These are phyloP conservation scores for Trissolcus basalis DNA, from an alignment of 1,140 invertebrate genomes.

Conservation along the genomic window DNA sequence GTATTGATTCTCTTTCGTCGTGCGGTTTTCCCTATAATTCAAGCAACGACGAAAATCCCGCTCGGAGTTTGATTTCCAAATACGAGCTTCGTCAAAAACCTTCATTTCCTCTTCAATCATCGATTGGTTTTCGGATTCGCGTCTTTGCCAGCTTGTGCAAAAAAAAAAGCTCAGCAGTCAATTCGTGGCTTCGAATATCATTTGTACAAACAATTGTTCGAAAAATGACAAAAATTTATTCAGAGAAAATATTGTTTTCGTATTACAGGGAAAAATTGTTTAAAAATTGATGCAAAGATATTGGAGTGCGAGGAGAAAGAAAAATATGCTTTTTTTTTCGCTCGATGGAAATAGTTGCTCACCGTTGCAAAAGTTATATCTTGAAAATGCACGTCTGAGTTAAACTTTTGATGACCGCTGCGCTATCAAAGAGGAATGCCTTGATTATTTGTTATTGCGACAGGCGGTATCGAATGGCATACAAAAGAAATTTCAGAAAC, in stretches of 20 bases:
- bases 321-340: slow-evolving; percentile 1
- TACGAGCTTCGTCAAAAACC: no score
- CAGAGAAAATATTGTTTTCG: no score
- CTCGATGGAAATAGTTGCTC: neutral
- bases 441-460: slow-evolving; percentile 15
- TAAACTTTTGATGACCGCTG: slow-evolving; percentile 17
- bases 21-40: neutral
- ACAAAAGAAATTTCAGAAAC: slow-evolving; percentile 33
- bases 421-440: slow-evolving; percentile 19
- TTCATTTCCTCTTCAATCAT: no score
- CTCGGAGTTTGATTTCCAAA: neutral
- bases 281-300: no score
- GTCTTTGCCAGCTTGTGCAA: no score
- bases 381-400: slow-evolving; percentile 8
- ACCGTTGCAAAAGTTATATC: neutral
- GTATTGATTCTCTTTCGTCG: slow-evolving; percentile 14
- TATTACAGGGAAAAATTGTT: no score
- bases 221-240: no score
- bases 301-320: no score
- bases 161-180: no score
- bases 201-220: no score
- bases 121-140: no score
- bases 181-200: no score
- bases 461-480: slow-evolving; percentile 12
- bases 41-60: neutral